A percentile compares a stretch with the other conserved stretches of the same genome.
Conservation (phyloP, 2,888 invertebrate species). For the Erannis defoliaria region DNA sequence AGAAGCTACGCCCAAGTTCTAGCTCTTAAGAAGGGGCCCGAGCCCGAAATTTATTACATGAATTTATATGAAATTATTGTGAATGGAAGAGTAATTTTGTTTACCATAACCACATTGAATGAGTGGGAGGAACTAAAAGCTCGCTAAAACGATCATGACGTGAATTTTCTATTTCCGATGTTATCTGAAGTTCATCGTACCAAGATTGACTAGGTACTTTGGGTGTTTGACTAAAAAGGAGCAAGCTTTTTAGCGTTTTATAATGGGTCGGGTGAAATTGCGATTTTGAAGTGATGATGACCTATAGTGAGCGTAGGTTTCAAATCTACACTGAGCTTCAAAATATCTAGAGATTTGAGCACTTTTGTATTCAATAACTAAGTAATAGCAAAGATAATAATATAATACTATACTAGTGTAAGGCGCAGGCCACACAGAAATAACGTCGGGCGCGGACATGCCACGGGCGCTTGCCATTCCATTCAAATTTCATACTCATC, state of each 20-base stretch:
- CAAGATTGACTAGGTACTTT: neutral
- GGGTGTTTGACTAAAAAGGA: neutral
- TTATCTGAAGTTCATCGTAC: conserved; percentile 19
- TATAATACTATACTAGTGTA: too few relatives aligned
- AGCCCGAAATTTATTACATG: conserved; percentile 11
- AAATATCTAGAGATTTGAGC: neutral
- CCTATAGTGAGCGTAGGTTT: neutral
- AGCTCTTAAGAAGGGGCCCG: conserved; percentile 4
- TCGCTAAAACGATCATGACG: conserved; percentile 7
- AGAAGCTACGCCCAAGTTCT: neutral
- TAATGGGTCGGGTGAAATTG: neutral
- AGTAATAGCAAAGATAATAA: too few relatives aligned
- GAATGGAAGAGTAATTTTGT: conserved; percentile 23
- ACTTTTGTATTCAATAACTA: too few relatives aligned
- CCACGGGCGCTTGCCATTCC: too few relatives aligned
- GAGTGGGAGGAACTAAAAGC: conserved; percentile 17
- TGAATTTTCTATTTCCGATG: conserved; percentile 9
- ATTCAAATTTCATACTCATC: too few relatives aligned
- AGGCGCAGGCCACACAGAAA: too few relatives aligned
- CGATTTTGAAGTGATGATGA: conserved; percentile 2
- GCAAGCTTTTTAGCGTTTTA: neutral
- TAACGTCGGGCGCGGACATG: too few relatives aligned
- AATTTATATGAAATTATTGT: conserved; percentile 19
- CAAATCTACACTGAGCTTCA: neutral
- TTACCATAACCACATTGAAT: conserved; percentile 12